Conservation (phyloP, 2,888 invertebrate species). For the Microplitis deprimator region DNA sequence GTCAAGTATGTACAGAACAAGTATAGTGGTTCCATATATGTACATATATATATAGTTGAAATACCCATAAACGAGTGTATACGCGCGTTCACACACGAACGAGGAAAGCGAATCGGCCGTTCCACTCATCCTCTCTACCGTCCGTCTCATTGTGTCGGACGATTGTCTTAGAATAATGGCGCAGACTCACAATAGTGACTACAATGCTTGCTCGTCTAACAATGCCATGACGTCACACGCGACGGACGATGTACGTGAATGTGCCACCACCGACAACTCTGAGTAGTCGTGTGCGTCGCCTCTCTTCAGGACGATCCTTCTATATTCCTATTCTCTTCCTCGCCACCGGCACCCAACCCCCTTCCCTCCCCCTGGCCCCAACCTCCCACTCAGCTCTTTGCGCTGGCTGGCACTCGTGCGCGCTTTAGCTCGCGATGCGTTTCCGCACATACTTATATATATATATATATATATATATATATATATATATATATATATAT, state of each 20-base stretch:
- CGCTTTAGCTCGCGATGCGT: not conserved
- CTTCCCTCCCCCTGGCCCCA: not conserved
- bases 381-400: conserved; percentile 1
- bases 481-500: too few species aligned
- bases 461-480: too few species aligned
- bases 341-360: not conserved
- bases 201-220: conserved; percentile 72
- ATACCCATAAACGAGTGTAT: conserved; percentile 3
- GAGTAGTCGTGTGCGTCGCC: conserved; percentile 6
- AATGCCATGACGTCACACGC: conserved; percentile 71
- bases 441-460: not conserved
- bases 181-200: conserved; percentile 72
- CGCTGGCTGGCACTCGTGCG: not conserved
- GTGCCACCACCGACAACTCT: conserved; percentile 55
- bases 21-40: not conserved
- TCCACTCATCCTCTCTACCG: conserved; percentile 44
- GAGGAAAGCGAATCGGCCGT: conserved; percentile 43
- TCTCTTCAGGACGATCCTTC: conserved; percentile 24
- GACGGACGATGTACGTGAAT: conserved; percentile 63
- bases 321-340: conserved; percentile 25
- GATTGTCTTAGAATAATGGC: conserved; percentile 72
- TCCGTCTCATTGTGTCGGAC: conserved; percentile 54
- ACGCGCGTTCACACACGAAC: conserved; percentile 37
- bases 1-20: not conserved
- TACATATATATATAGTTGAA: not conserved